These are phyloP conservation scores for Philypnodon macrostomus DNA, from an alignment of 2,797 vertebrate genomes.

Conservation along the genomic window DNA sequence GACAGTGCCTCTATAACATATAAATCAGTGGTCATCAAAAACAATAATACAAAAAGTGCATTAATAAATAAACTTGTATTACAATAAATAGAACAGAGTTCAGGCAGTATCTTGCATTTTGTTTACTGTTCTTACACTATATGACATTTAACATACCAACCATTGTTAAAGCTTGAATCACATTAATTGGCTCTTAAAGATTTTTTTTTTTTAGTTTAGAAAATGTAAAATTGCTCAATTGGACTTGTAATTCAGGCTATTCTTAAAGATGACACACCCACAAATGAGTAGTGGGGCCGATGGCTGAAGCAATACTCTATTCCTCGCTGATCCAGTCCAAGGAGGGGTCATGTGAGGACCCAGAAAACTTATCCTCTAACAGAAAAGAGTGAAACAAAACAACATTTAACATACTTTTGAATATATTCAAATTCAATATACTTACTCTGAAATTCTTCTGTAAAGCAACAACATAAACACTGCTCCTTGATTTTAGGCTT, in stretches of 20 bases:
- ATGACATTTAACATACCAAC: neutral
- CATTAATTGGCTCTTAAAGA: neutral
- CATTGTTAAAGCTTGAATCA: neutral
- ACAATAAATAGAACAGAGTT: slow-evolving; percentile 19
- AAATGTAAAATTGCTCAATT: slow-evolving; percentile 8
- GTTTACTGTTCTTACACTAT: neutral
- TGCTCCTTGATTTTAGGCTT: slow-evolving; percentile 25
- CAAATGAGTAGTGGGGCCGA: neutral
- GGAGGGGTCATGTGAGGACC: slow-evolving; percentile 70
- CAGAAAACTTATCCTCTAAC: slow-evolving; percentile 44
- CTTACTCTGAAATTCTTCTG: slow-evolving; percentile 49
- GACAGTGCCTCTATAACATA: neutral
- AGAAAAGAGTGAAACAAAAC: slow-evolving; percentile 8
- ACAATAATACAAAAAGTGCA: slow-evolving; percentile 13
- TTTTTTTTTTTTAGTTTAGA: too few relatives aligned
- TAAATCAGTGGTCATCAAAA: slow-evolving; percentile 2
- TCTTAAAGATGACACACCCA: neutral
- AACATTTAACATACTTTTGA: neutral
- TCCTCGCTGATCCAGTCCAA: slow-evolving; percentile 91
- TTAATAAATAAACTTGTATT: slow-evolving; percentile 24
- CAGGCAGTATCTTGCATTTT: neutral
- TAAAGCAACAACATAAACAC: slow-evolving; percentile 22
- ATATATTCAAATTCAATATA: slow-evolving; percentile 4
- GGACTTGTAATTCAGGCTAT: slow-evolving; percentile 11
- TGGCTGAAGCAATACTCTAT: slow-evolving; percentile 51